Evolutionary conservation across 2,888 invertebrate genomes (phyloP).

Genomic region (Hirtodrosophila histrioides): DNA sequence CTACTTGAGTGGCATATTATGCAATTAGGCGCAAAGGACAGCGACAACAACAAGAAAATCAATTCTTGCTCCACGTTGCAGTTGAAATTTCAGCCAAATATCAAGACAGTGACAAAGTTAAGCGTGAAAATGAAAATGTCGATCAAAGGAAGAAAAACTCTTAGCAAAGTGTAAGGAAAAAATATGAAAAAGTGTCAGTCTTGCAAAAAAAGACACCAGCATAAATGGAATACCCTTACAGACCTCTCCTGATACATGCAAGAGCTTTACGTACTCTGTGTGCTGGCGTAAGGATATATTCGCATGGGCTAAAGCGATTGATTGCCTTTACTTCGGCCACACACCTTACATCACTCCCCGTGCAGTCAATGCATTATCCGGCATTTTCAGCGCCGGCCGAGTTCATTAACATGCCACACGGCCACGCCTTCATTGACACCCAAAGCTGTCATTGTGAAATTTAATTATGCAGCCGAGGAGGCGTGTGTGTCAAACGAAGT

Average conservation of each 20-base stretch:
- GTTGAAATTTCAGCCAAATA: not conserved
- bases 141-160: slow-evolving; percentile 11
- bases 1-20: slow-evolving; percentile 52
- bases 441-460: slow-evolving; percentile 45
- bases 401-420: slow-evolving; percentile 51
- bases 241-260: too few species aligned
- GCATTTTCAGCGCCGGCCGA: slow-evolving; percentile 26
- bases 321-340: slow-evolving; percentile 41
- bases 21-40: slow-evolving; percentile 56
- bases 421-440: slow-evolving; percentile 42
- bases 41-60: slow-evolving; percentile 21
- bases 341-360: slow-evolving; percentile 8
- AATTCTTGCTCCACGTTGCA: slow-evolving; percentile 16
- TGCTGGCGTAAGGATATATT: slow-evolving; percentile 5
- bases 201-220: not conserved
- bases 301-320: slow-evolving; percentile 28
- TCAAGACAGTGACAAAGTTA: slow-evolving; percentile 28
- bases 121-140: slow-evolving; percentile 41
- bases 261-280: slow-evolving; percentile 1
- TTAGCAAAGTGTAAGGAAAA: slow-evolving; percentile 14
- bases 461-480: slow-evolving; percentile 62
- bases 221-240: too few species aligned
- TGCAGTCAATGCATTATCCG: slow-evolving; percentile 42
- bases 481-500: slow-evolving; percentile 35
- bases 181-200: slow-evolving; percentile 30